Percentiles rank a stretch among this genome's conserved stretches.
phyloP scores from a whole-genome alignment of 1,140 invertebrate genomes.

The Brachionus calyciflorus region DNA sequence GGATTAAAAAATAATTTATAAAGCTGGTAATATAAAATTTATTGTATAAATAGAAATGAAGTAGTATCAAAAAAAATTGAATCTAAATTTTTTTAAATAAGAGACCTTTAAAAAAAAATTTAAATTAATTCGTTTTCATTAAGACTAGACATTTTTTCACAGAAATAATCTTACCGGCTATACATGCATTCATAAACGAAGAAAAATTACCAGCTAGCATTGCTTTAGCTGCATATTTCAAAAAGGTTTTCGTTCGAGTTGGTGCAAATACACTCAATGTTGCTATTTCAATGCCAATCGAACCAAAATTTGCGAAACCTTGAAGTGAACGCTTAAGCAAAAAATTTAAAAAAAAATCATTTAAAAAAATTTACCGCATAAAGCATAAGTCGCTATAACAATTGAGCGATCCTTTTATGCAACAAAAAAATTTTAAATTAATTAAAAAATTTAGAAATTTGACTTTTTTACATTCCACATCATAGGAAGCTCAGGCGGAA shows the following conservation, averaged over 20 bases:
- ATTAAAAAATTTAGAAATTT: neutral
- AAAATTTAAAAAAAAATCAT: neutral
- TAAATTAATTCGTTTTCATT: neutral
- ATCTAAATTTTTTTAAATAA: constrained; percentile 31
- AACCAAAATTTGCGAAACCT: constrained; percentile 88
- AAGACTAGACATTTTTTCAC: neutral
- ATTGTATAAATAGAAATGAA: too few relatives aligned
- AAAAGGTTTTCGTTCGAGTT: constrained; percentile 68
- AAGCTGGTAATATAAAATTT: too few relatives aligned
- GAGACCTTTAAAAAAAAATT: constrained; percentile 3
- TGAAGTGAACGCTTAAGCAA: too few relatives aligned
- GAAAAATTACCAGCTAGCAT: constrained; percentile 77
- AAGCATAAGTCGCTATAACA: constrained; percentile 83
- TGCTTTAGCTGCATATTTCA: constrained; percentile 70
- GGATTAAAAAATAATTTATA: too few relatives aligned
- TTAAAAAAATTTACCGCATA: constrained; percentile 67
- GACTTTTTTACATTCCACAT: constrained; percentile 31
- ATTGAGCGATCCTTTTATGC: constrained; percentile 64
- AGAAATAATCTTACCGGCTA: constrained; percentile 69
- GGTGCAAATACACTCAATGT: constrained; percentile 75
- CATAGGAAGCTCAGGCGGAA: constrained; percentile 24
- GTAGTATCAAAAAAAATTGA: neutral
- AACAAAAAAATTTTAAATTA: too few relatives aligned
- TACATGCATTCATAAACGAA: constrained; percentile 84
- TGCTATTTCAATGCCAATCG: constrained; percentile 83